A percentile compares a stretch with the other conserved stretches of the same genome.
phyloP scores from a whole-genome alignment of 2,113 vertebrate genomes.

The Cichladusa arquata region DNA sequence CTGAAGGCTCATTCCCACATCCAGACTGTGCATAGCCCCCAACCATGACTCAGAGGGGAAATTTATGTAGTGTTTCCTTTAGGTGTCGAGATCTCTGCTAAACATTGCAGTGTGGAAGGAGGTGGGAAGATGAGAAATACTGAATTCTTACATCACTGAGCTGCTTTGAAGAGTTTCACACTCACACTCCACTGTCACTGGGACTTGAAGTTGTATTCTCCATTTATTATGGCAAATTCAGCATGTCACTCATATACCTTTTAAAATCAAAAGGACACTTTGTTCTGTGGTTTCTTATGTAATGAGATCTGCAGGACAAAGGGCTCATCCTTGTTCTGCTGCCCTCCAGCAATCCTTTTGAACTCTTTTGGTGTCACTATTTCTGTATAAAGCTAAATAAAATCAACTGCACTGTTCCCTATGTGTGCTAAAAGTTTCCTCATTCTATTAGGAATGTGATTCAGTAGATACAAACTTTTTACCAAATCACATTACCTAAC shows the following conservation, averaged over 20 bases:
- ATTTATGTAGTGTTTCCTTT: neutral
- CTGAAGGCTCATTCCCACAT: neutral
- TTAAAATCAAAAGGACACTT: neutral
- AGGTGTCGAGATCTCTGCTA: neutral
- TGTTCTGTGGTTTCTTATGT: neutral
- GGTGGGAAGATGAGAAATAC: neutral
- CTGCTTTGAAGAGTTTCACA: neutral
- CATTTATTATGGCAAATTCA: neutral
- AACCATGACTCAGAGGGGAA: accelerated
- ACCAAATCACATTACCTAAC: neutral
- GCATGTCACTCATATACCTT: neutral
- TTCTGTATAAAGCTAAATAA: neutral
- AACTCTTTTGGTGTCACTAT: neutral
- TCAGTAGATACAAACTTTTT: neutral
- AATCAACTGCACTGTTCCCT: neutral
- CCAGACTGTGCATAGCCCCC: neutral
- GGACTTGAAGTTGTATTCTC: neutral
- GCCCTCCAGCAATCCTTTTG: neutral
- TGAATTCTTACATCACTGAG: neutral
- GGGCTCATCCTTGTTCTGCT: neutral
- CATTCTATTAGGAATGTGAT: neutral
- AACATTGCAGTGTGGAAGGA: neutral
- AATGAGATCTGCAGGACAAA: neutral
- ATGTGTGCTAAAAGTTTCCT: neutral
- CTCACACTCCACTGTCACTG: neutral